Conservation (phyloP, 2,113 vertebrate species). For the Oncorhynchus mykiss region DNA sequence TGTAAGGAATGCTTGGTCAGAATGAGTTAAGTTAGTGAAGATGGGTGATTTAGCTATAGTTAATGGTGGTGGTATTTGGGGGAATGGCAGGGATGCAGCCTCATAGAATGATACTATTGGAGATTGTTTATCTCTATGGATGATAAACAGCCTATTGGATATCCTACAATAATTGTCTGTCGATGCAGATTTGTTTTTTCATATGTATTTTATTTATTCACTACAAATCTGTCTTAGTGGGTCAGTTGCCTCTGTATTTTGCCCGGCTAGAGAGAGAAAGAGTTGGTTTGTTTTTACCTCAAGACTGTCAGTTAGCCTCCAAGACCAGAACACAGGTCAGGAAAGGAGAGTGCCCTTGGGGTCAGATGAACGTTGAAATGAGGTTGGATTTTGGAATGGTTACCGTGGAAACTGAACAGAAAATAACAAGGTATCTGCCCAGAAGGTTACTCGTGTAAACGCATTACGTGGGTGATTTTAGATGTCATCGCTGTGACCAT, state of each 20-base stretch:
- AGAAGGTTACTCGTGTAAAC: constrained; percentile 45
- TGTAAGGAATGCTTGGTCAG: constrained; percentile 52
- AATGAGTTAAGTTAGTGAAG: constrained; percentile 15
- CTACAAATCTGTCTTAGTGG: not conserved
- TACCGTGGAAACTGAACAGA: not conserved
- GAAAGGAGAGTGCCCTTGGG: not conserved
- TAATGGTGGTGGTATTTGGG: constrained; percentile 20
- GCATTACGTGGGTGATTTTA: constrained; percentile 50
- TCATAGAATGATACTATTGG: too few relatives aligned
- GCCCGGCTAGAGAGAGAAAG: not conserved
- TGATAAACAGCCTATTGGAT: too few relatives aligned
- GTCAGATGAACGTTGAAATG: not conserved
- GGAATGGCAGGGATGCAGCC: not conserved
- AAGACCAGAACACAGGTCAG: not conserved
- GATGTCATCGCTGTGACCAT: constrained; percentile 23
- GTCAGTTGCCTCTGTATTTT: not conserved
- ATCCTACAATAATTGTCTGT: too few relatives aligned
- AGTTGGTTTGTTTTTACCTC: too few relatives aligned
- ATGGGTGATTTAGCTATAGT: constrained; percentile 28
- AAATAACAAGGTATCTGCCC: not conserved
- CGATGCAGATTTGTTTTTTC: too few relatives aligned
- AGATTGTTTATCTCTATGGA: too few relatives aligned
- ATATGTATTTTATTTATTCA: too few relatives aligned
- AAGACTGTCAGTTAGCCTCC: too few relatives aligned
- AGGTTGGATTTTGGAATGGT: not conserved